Conservation (phyloP, 2,113 vertebrate species). For the Balaenoptera acutorostrata region DNA sequence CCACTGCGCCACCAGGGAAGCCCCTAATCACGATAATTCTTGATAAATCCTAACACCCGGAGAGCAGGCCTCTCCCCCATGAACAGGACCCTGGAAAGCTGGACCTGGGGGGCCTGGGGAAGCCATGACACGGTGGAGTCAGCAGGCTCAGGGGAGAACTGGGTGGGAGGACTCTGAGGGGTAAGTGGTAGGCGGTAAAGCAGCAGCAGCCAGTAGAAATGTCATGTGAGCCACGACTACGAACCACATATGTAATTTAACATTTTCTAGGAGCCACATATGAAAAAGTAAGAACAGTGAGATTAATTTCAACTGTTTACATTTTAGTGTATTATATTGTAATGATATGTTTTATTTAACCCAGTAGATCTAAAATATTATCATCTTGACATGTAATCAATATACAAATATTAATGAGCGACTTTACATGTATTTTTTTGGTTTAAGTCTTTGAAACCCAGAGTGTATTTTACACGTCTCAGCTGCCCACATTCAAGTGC, state of each 20-base stretch:
- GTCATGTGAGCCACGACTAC: not conserved
- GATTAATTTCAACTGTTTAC: not conserved
- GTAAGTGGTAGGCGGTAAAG: not conserved
- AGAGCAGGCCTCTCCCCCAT: not conserved
- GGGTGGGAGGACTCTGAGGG: no score
- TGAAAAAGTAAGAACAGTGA: not conserved
- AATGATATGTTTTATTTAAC: not conserved
- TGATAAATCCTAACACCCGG: not conserved
- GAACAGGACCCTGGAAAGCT: not conserved
- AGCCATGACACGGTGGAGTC: accelerated
- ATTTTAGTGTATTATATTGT: not conserved
- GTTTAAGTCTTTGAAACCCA: not conserved
- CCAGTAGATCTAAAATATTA: not conserved
- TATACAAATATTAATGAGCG: not conserved
- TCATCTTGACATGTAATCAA: not conserved
- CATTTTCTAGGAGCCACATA: not conserved
- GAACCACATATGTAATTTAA: not conserved
- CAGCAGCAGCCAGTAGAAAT: not conserved
- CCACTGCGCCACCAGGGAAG: no score
- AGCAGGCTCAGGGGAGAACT: not conserved
- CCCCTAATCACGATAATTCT: not conserved
- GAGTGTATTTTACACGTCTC: not conserved
- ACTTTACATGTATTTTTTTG: not conserved
- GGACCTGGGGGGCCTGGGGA: no score
- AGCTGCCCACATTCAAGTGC: not conserved